phyloP scores from a whole-genome alignment of 2,113 vertebrate genomes.

The Saimiri boliviensis region DNA sequence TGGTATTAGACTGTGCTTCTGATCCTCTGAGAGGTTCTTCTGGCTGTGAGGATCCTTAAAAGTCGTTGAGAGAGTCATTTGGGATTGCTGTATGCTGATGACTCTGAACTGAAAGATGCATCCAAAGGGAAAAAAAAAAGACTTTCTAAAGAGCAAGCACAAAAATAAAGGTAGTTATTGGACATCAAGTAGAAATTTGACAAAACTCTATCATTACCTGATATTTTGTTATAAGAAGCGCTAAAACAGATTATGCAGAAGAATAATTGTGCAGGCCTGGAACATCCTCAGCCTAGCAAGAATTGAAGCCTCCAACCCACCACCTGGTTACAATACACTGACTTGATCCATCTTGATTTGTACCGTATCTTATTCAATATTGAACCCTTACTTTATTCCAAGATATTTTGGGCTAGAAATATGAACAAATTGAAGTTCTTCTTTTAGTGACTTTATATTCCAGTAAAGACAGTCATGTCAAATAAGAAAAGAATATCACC shows the following conservation, averaged over 20 bases:
- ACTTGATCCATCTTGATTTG: not conserved
- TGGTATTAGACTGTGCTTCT: constrained; percentile 63
- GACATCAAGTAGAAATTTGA: not conserved
- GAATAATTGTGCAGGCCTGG: not conserved
- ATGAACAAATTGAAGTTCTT: not conserved
- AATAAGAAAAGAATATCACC: not conserved
- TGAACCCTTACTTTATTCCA: not conserved
- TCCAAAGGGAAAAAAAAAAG: not conserved
- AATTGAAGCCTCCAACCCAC: not conserved
- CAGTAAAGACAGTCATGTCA: not conserved
- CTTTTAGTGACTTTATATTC: not conserved
- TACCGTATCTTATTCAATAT: not conserved
- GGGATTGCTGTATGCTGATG: constrained; percentile 46
- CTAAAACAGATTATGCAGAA: not conserved
- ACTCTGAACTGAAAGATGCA: constrained; percentile 22
- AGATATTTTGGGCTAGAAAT: not conserved
- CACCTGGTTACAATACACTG: not conserved
- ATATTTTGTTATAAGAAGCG: constrained; percentile 10
- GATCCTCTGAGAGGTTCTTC: constrained; percentile 74
- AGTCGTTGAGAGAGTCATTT: constrained; percentile 67
- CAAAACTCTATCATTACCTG: not conserved
- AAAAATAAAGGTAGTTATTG: not conserved
- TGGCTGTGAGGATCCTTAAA: constrained; percentile 68
- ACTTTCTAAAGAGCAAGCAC: not conserved
- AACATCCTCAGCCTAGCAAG: not conserved